Conservation (phyloP, 2,797 vertebrate genomes). For the Capromys pilorides region DNA sequence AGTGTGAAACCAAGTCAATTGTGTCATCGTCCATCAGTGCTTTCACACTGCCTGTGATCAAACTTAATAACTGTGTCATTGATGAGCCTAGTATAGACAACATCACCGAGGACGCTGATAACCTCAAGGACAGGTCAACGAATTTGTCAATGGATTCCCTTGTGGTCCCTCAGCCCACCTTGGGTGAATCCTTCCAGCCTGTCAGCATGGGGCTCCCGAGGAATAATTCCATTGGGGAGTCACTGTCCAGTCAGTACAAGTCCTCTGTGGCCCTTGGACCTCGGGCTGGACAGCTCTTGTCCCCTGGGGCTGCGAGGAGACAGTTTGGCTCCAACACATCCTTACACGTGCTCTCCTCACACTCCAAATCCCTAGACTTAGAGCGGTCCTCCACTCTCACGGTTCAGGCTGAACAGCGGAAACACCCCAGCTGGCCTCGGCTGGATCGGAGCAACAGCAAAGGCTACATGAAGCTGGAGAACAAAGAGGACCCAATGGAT, state of each 20-base stretch:
- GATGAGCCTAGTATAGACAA: conserved; percentile 96
- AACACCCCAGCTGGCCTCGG: conserved; percentile 98
- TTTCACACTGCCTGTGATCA: conserved; percentile 97
- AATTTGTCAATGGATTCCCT: conserved; percentile 93
- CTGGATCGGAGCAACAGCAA: conserved; percentile 97
- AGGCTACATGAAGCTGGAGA: conserved; percentile 95
- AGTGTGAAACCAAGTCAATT: conserved; percentile 95
- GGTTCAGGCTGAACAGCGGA: conserved; percentile 94
- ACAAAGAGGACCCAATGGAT: conserved; percentile 96
- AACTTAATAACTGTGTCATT: conserved; percentile 98
- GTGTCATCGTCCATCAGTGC: conserved; percentile 98
- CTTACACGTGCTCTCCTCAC: conserved; percentile 93
- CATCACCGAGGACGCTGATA: conserved; percentile 93
- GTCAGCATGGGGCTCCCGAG: conserved; percentile 84
- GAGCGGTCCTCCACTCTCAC: conserved; percentile 92
- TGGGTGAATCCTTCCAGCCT: conserved; percentile 90
- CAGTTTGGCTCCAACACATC: conserved; percentile 97
- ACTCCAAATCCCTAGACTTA: conserved; percentile 98
- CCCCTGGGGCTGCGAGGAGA: conserved; percentile 92
- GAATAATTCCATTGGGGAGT: conserved; percentile 90
- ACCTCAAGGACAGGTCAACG: conserved; percentile 83
- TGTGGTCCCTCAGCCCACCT: conserved; percentile 88
- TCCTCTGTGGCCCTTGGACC: conserved; percentile 88
- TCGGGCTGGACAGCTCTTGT: conserved; percentile 89
- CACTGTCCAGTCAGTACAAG: conserved; percentile 86